These are phyloP conservation scores for Haplotaxodon microlepis DNA, from an alignment of 2,113 vertebrate genomes.

Conservation along the genomic window DNA sequence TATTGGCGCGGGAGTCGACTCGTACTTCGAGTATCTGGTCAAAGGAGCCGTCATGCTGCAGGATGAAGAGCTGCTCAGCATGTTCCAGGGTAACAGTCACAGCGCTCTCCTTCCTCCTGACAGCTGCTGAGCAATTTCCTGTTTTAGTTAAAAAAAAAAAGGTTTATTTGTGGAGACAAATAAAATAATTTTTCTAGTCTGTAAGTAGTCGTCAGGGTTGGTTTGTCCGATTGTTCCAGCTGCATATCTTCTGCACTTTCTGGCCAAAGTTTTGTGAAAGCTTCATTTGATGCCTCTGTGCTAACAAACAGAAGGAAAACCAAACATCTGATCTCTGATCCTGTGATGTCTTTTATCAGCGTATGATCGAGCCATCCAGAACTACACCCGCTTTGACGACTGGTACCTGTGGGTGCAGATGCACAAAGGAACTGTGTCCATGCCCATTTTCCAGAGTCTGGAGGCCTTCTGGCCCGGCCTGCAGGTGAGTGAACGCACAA, in stretches of 20 bases:
- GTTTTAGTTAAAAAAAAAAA: neutral
- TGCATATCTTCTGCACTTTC: neutral
- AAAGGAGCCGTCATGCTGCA: constrained; percentile 95
- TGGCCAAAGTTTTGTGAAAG: neutral
- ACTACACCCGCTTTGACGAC: constrained; percentile 96
- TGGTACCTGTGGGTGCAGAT: constrained; percentile 99
- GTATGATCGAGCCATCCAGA: constrained; percentile 88
- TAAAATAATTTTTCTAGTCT: neutral
- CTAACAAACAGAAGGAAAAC: neutral
- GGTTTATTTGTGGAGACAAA: neutral
- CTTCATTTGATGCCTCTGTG: neutral
- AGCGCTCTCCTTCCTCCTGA: neutral
- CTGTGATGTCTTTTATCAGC: constrained; percentile 61
- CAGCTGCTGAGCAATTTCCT: neutral
- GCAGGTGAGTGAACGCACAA: constrained; percentile 66
- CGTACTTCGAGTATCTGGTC: constrained; percentile 96
- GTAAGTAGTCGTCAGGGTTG: neutral
- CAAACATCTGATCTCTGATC: rapidly evolving
- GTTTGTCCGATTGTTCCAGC: rapidly evolving
- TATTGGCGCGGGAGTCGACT: constrained; percentile 94
- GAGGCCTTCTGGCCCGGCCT: constrained; percentile 98
- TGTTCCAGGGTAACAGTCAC: constrained; percentile 80
- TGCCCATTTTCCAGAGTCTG: constrained; percentile 96
- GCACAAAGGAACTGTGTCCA: constrained; percentile 96
- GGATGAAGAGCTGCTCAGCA: constrained; percentile 86